A percentile compares a stretch with the other conserved stretches of the same genome.
phyloP scores from a whole-genome alignment of 35 echinoderm and acorn worm genomes.

The Anneissia japonica region DNA sequence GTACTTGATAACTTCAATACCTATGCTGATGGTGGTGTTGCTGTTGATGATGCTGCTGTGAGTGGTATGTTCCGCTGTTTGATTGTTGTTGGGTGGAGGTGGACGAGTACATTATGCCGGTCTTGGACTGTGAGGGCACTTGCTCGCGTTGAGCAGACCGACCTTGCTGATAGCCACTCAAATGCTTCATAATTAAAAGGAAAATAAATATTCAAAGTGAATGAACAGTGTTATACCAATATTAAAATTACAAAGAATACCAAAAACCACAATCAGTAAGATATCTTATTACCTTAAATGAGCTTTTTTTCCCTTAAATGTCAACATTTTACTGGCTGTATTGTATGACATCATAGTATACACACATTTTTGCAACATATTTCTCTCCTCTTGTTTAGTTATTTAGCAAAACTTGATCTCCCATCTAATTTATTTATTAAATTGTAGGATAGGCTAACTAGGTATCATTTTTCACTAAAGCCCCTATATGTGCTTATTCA shows the following conservation, averaged over 20 bases:
- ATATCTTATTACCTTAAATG: neutral
- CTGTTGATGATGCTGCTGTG: constrained; percentile 20
- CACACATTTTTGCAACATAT: too few species aligned
- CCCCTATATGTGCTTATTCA: constrained; percentile 9
- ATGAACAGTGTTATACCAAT: neutral
- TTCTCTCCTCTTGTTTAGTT: too few species aligned
- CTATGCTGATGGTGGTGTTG: constrained; percentile 54
- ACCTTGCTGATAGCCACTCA: constrained; percentile 64
- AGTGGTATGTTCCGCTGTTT: constrained; percentile 19
- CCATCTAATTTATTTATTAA: neutral
- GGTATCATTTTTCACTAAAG: neutral
- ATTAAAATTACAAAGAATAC: neutral
- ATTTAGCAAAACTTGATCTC: neutral
- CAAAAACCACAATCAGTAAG: neutral
- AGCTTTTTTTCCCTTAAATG: neutral
- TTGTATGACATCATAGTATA: neutral
- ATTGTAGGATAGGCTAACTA: neutral
- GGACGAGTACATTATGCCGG: constrained; percentile 72
- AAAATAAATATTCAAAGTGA: too few species aligned
- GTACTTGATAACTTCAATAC: constrained; percentile 14
- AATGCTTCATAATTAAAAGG: constrained; percentile 34
- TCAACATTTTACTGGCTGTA: neutral
- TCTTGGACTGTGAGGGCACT: constrained; percentile 41
- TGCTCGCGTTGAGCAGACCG: constrained; percentile 32
- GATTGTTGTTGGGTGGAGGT: constrained; percentile 9